These are phyloP conservation scores for Gastracanthus pulcherrimus DNA, from an alignment of 2,888 invertebrate genomes.

Conservation along the genomic window DNA sequence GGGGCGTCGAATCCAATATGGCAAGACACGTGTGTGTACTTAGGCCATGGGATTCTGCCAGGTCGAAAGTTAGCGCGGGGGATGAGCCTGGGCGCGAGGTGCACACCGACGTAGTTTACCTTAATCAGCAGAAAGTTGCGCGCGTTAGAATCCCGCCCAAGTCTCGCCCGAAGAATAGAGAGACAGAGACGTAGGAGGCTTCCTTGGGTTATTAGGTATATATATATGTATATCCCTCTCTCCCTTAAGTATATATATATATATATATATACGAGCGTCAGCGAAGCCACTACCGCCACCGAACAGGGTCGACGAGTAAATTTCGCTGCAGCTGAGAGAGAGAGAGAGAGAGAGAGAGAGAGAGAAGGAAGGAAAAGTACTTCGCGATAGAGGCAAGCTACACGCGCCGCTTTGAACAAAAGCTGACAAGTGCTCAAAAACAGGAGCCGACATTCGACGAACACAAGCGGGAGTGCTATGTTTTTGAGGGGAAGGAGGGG, in stretches of 20 bases:
- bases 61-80: conserved; percentile 63
- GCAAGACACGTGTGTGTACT: conserved; percentile 53
- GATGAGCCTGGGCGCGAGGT: conserved; percentile 37
- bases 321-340: too few relatives aligned
- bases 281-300: too few relatives aligned
- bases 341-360: too few relatives aligned
- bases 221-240: too few relatives aligned
- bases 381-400: background rate
- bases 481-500: too few relatives aligned
- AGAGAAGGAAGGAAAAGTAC: too few relatives aligned
- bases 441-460: background rate
- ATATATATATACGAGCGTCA: too few relatives aligned
- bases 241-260: too few relatives aligned
- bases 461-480: too few relatives aligned
- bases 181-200: background rate
- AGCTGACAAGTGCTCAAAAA: conserved; percentile 8
- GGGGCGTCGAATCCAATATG: conserved; percentile 63
- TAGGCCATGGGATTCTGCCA: conserved; percentile 50
- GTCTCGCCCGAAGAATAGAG: background rate
- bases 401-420: background rate
- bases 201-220: too few relatives aligned
- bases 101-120: conserved; percentile 63
- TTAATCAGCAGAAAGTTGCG: conserved; percentile 69
- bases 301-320: too few relatives aligned
- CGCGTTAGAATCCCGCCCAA: conserved; percentile 45